These are phyloP conservation scores for Callospermophilus lateralis DNA, from an alignment of 2,113 vertebrate genomes.

Conservation along the genomic window DNA sequence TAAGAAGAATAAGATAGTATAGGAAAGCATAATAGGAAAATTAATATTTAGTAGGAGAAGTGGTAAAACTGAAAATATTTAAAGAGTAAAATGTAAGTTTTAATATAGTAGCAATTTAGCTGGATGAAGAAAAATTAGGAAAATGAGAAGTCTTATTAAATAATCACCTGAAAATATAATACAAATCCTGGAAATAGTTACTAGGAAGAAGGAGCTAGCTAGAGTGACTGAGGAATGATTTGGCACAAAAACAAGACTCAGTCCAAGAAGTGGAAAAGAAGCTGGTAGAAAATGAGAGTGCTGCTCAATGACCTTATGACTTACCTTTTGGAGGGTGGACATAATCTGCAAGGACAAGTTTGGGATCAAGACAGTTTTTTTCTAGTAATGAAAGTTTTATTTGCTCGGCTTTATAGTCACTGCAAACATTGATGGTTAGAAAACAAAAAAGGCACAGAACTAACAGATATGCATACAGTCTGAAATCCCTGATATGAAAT, in stretches of 20 bases:
- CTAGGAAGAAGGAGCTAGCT: neutral
- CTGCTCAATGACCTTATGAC: neutral
- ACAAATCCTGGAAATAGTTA: neutral
- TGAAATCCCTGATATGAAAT: neutral
- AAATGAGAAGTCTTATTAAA: conserved; percentile 6
- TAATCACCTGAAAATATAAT: neutral
- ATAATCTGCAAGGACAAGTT: neutral
- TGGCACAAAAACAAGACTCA: neutral
- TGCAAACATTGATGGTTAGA: neutral
- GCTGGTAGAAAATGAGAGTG: neutral
- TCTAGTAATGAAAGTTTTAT: neutral
- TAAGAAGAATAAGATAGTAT: too few species aligned
- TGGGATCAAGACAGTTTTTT: neutral
- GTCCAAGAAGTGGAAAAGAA: neutral
- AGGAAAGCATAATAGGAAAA: neutral
- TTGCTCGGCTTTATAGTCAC: neutral
- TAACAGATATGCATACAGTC: neutral
- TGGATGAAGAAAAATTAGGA: neutral
- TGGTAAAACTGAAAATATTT: neutral
- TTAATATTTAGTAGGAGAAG: neutral
- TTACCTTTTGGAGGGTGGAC: neutral
- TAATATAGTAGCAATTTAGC: neutral
- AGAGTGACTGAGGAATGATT: neutral
- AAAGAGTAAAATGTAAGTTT: neutral
- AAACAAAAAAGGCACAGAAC: neutral